A percentile compares a stretch with the other conserved stretches of the same genome.
Conservation (phyloP, 2,888 invertebrate species). For the Trissoscelio sp. region DNA sequence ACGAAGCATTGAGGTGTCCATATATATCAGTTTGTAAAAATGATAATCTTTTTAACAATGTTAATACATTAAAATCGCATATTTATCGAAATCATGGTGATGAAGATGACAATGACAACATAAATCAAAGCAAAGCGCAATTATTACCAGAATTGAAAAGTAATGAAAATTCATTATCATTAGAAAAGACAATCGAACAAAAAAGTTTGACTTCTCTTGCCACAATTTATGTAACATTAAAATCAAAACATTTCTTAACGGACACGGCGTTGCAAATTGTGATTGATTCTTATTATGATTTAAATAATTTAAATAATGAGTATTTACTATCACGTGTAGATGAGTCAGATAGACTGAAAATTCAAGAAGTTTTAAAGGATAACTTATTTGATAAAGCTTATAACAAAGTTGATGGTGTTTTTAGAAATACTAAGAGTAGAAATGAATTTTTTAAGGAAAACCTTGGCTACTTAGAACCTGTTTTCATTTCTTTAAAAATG, state of each 20-base stretch:
- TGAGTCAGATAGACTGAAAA: not conserved
- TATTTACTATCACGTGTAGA: not conserved
- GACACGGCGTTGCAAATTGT: too few relatives aligned
- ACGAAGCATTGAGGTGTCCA: conserved; percentile 17
- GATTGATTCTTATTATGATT: too few relatives aligned
- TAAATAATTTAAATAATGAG: conserved; percentile 30
- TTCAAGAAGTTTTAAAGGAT: not conserved
- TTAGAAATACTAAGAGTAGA: not conserved
- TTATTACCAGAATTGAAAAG: too few relatives aligned
- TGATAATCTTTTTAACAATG: conserved; percentile 17
- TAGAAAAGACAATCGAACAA: too few relatives aligned
- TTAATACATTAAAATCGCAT: conserved; percentile 23
- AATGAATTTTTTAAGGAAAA: not conserved
- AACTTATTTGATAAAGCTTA: conserved; percentile 17
- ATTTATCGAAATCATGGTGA: conserved; percentile 4
- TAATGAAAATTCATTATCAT: too few relatives aligned
- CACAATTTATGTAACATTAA: too few relatives aligned
- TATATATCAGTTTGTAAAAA: conserved; percentile 29
- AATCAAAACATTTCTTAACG: too few relatives aligned
- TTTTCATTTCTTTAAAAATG: not conserved
- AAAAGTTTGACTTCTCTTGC: too few relatives aligned
- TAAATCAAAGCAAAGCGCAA: too few relatives aligned
- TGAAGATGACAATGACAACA: too few relatives aligned
- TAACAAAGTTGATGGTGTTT: not conserved
- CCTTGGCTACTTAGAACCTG: not conserved